Percentiles rank a stretch among this genome's conserved stretches.
Conservation (phyloP, 2,797 vertebrate species). For the Percopsis omiscomaycus region DNA sequence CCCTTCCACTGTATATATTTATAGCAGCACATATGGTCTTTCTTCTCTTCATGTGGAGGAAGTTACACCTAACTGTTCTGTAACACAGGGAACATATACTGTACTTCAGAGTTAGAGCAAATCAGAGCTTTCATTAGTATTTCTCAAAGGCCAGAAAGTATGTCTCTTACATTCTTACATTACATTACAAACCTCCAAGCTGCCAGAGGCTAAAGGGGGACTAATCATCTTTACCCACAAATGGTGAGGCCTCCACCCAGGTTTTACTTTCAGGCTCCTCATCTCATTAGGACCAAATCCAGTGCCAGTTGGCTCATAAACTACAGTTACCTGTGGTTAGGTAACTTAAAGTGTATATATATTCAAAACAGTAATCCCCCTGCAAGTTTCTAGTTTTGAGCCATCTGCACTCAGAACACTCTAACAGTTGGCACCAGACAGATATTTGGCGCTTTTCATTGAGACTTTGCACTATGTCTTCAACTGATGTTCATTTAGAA, state of each 20-base stretch:
- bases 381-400: background rate
- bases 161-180: slow-evolving; percentile 1
- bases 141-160: background rate
- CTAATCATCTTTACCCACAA: slow-evolving; percentile 4
- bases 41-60: slow-evolving; percentile 7
- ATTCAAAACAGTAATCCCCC: slow-evolving; percentile 38
- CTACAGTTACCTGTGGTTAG: background rate
- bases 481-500: too few relatives aligned
- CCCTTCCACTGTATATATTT: background rate
- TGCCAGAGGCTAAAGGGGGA: slow-evolving; percentile 3
- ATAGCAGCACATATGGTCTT: slow-evolving; percentile 5
- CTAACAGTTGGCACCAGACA: too few relatives aligned
- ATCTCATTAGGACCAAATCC: background rate
- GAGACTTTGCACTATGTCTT: too few relatives aligned
- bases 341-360: too few relatives aligned
- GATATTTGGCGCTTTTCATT: too few relatives aligned
- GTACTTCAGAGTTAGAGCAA: slow-evolving; percentile 21
- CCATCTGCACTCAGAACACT: slow-evolving; percentile 11
- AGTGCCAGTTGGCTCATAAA: background rate
- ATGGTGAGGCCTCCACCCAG: slow-evolving; percentile 10
- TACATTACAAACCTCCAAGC: background rate
- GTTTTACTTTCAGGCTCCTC: slow-evolving; percentile 3
- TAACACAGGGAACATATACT: slow-evolving; percentile 5
- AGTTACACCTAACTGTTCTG: slow-evolving; percentile 10
- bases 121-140: slow-evolving; percentile 11